Percentiles rank a stretch among this genome's conserved stretches.
Conservation (phyloP, 2,113 vertebrate species). For the Leuciscus idus region DNA sequence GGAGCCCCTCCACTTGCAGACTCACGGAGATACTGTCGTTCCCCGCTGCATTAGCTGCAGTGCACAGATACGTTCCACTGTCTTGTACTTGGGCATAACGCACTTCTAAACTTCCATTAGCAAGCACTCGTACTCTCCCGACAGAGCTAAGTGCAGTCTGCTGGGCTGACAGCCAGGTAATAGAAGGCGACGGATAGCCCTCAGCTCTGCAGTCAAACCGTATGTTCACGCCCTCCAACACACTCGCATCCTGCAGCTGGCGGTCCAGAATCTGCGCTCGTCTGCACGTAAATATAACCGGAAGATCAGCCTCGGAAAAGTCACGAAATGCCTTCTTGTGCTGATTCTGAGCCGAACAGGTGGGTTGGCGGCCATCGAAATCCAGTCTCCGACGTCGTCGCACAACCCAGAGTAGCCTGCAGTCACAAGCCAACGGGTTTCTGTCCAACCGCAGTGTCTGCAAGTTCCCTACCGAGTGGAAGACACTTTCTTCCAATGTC, state of each 20-base stretch:
- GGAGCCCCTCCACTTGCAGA: constrained; percentile 77
- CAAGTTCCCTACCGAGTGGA: constrained; percentile 83
- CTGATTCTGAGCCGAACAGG: constrained; percentile 76
- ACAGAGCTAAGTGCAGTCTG: constrained; percentile 68
- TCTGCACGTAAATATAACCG: constrained; percentile 81
- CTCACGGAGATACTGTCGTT: constrained; percentile 82
- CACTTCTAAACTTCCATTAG: constrained; percentile 84
- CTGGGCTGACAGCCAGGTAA: constrained; percentile 82
- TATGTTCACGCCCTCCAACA: constrained; percentile 79
- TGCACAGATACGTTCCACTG: constrained; percentile 80
- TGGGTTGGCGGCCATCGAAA: constrained; percentile 81
- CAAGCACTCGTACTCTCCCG: constrained; percentile 79
- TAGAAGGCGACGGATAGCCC: constrained; percentile 80
- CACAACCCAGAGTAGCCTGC: constrained; percentile 87
- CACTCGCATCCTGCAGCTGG: constrained; percentile 71
- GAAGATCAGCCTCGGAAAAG: constrained; percentile 81
- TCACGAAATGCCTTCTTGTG: constrained; percentile 79
- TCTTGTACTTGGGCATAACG: constrained; percentile 81
- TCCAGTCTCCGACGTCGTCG: constrained; percentile 75
- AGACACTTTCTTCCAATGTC: constrained; percentile 83
- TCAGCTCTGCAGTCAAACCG: constrained; percentile 83
- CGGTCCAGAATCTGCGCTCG: constrained; percentile 77
- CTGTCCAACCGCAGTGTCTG: constrained; percentile 82
- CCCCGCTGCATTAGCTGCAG: constrained; percentile 83
- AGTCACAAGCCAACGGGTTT: constrained; percentile 88